Evolutionary conservation across 1,140 invertebrate species (phyloP), one percentile per base, ranked within the genome.

Genomic region (Meloidogyne hapla): DNA sequence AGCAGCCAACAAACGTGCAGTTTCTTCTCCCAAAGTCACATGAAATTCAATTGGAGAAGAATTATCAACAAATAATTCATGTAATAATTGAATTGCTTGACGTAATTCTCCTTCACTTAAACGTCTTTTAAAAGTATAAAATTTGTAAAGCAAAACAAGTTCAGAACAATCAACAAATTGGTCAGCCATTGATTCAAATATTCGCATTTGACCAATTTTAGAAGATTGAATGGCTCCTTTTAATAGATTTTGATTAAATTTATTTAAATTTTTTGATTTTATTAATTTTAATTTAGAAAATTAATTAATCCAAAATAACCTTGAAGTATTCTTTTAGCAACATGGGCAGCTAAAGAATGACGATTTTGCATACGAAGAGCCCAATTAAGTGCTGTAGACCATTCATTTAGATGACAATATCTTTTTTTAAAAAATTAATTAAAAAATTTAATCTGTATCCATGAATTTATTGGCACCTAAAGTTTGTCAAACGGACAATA

Each of bases 61-160:
- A 40, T 75, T 75, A 21, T 75, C 74, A n/a, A 75, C 26, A 64
- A 75, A 75, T n/a, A 75, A 33, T 69, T 75, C 64, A 10, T 75
- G 66, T 25, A 75, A 69, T 23, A 56, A 40, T 15, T 48, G 42
- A 15, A 75, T 69, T 18, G 74, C 74, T n/a, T 75, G 64, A 12
- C 66, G 64, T 25, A 75, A n/a, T 26, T 75, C 66, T 13, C 64
- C 74, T n/a, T 68, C 64, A 61, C 40, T 15, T 23, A 75, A 23
- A 40, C 21, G 25, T 8, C 66, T 26, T 42, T 75, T 75, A 64
- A 68, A 75, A 28, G 74, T 75, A 42, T 75, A 75, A 33, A 75
- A 75, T 40, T 75, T 75, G 66, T 75, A 75, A 33, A 75, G 74
- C 8, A 75, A 61, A 21, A 75, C 66, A 18, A 75, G 56, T 69